Percentiles rank a stretch among this genome's conserved stretches.
Evolutionary conservation across 2,797 vertebrate species (phyloP).

Genomic region (Spatula versicolor): DNA sequence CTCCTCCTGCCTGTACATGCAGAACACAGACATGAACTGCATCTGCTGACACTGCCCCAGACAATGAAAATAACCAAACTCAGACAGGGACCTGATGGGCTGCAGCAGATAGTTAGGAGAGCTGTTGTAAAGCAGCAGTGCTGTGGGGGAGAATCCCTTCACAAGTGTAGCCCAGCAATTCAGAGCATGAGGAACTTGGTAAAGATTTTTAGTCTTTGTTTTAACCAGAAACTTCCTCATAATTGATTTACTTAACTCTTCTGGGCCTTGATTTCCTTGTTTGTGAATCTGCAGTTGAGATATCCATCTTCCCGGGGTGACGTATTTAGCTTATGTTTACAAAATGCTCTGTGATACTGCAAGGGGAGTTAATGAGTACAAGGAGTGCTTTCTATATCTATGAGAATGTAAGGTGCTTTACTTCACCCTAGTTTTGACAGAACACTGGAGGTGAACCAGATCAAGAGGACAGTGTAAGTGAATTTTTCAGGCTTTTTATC

Average conservation of each 20-base stretch:
- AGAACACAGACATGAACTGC: not conserved
- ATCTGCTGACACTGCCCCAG: not conserved
- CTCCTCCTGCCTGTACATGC: not conserved
- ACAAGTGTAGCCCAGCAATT: not conserved
- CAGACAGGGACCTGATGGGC: not conserved
- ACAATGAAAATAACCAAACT: not conserved
- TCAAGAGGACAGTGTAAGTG: accelerated
- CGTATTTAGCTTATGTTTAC: not conserved
- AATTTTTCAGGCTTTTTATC: not conserved
- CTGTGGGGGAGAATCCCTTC: not conserved
- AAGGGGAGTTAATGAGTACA: not conserved
- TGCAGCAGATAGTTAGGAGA: not conserved
- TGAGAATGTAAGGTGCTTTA: not conserved
- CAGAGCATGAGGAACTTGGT: not conserved
- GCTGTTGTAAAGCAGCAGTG: not conserved
- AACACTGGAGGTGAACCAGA: not conserved
- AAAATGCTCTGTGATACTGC: not conserved
- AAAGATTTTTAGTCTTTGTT: not conserved
- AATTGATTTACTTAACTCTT: not conserved
- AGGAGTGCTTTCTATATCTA: not conserved
- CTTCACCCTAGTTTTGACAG: not conserved
- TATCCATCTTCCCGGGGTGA: not conserved
- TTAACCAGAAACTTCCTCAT: not conserved
- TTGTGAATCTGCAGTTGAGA: not conserved
- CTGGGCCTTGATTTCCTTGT: not conserved